A percentile compares a stretch with the other conserved stretches of the same genome.
Conservation (phyloP, 2,888 invertebrate genomes). For the Troilus luridus region DNA sequence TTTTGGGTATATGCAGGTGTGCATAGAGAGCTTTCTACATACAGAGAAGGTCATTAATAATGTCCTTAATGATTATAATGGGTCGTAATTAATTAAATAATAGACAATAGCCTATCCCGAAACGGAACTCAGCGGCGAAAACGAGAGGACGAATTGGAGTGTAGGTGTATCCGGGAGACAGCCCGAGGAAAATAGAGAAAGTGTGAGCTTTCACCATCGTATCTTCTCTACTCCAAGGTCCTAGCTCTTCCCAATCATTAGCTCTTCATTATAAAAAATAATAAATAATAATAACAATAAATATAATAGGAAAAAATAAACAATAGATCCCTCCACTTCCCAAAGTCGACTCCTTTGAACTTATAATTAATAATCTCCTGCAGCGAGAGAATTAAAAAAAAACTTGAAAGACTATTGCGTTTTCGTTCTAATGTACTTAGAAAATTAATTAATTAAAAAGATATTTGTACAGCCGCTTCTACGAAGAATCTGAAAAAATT, state of each 20-base stretch:
- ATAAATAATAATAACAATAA: background rate
- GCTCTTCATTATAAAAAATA: background rate
- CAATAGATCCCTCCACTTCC: background rate
- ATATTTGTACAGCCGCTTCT: too few species aligned
- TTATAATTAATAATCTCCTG: background rate
- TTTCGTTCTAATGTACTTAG: background rate
- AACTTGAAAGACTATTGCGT: background rate
- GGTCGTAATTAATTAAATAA: background rate
- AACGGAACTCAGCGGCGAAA: conserved; percentile 16
- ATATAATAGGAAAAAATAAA: conserved; percentile 1
- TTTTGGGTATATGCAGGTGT: too few species aligned
- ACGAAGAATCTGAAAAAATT: too few species aligned
- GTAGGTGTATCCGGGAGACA: conserved; percentile 57
- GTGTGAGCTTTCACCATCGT: conserved; percentile 40
- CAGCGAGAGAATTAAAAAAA: background rate
- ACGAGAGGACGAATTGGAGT: background rate
- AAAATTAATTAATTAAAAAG: background rate
- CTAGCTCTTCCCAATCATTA: conserved; percentile 4
- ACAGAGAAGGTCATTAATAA: background rate
- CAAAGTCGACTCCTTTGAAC: background rate
- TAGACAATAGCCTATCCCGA: conserved; percentile 14
- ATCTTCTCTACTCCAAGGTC: conserved; percentile 46
- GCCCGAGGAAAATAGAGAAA: conserved; percentile 46
- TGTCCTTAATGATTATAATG: background rate
- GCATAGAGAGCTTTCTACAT: too few species aligned